A percentile compares a stretch with the other conserved stretches of the same genome.
These are phyloP conservation scores for Sphecodes monilicornis DNA, from an alignment of 2,888 invertebrate genomes.

Conservation along the genomic window DNA sequence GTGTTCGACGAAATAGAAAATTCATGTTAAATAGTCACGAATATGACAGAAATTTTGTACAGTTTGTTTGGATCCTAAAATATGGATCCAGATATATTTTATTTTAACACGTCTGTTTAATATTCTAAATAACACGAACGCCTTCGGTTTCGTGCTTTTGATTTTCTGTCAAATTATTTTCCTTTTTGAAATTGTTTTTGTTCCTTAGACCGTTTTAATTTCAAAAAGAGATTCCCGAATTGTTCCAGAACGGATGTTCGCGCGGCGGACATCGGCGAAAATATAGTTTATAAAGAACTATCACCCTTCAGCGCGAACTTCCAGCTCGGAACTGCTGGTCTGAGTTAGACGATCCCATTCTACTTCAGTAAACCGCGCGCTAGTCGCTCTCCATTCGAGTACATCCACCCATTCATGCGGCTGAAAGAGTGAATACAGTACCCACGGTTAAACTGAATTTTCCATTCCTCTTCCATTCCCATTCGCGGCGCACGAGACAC, in stretches of 20 bases:
- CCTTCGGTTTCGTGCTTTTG: background rate
- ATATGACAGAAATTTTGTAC: background rate
- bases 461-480: constrained; percentile 11
- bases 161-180: background rate
- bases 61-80: background rate
- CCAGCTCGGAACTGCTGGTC: constrained; percentile 10
- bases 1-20: no score
- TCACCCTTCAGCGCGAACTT: constrained; percentile 1
- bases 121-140: background rate
- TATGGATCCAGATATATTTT: background rate
- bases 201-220: background rate
- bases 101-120: background rate
- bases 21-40: background rate
- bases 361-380: constrained; percentile 17
- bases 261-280: background rate
- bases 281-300: constrained; percentile 6
- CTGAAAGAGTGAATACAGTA: constrained; percentile 11
- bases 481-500: constrained; percentile 13
- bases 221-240: background rate
- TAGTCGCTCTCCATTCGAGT: constrained; percentile 16
- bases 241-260: background rate
- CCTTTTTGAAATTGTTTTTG: background rate
- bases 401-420: constrained; percentile 6
- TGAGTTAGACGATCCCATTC: constrained; percentile 18
- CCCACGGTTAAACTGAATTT: constrained; percentile 18